Conservation (phyloP, 2,113 vertebrate genomes). For the Mobula birostris region DNA sequence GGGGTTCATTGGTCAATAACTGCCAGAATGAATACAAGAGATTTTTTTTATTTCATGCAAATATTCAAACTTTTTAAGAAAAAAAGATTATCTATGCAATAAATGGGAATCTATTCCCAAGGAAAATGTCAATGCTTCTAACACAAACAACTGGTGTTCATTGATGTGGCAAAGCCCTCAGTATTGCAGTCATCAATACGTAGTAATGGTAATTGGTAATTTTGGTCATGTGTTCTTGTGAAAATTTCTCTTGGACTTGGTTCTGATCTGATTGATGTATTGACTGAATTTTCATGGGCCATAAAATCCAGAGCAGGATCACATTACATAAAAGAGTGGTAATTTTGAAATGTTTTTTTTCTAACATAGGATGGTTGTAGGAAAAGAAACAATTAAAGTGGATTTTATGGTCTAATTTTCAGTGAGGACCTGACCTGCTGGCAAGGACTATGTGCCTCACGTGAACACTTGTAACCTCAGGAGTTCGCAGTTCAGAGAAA, state of each 20-base stretch:
- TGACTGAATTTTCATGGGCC: background rate
- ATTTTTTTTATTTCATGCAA: background rate
- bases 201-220: background rate
- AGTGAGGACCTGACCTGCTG: conserved; percentile 27
- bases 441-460: conserved; percentile 19
- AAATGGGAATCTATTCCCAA: conserved; percentile 22
- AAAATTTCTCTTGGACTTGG: background rate
- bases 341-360: conserved; percentile 15
- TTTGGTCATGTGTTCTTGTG: background rate
- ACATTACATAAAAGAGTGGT: background rate
- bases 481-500: background rate
- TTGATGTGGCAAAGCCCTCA: background rate
- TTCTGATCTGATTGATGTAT: background rate
- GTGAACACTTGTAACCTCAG: conserved; percentile 25
- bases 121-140: background rate
- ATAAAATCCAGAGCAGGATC: background rate
- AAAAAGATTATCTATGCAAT: conserved; percentile 23
- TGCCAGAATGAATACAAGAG: conserved; percentile 13
- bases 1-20: background rate
- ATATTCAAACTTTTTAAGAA: conserved; percentile 8
- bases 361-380: background rate
- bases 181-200: background rate
- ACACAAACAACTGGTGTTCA: background rate
- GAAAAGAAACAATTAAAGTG: background rate
- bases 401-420: conserved; percentile 26